Evolutionary conservation across 2,888 invertebrate species (phyloP), one percentile per base, ranked within the genome.

Genomic region (Chalcis sispes): DNA sequence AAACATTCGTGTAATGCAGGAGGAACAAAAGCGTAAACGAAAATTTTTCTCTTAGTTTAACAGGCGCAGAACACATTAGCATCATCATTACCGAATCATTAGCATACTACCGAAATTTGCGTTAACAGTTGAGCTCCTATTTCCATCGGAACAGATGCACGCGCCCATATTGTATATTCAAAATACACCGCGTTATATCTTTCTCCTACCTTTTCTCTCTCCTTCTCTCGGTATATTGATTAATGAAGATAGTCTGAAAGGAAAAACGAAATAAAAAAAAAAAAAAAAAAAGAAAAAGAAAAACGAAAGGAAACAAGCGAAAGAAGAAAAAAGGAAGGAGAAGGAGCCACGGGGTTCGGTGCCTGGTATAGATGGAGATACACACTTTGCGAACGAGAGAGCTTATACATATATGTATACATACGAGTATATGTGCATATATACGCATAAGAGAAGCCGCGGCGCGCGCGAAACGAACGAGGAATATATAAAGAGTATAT

Each of bases 211-310:
- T n/a, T n/a, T 54, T 46, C 42, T n/a, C 32, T n/a, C n/a, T 46
- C 54, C n/a, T 77, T 61, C n/a, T n/a, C n/a, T n/a, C n/a, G n/a
- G n/a, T n/a, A n/a, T 56, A 62, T 77, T 71, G 77, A 74, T 77
- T 77, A 74, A 77, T 71, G 74, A 74, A 71, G 77, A 77, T 66
- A 77, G n/a, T n/a, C n/a, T n/a, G n/a, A n/a, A n/a, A n/a, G n/a
- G n/a, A n/a, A n/a, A n/a, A n/a, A n/a, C n/a, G n/a, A n/a, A n/a
- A n/a, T n/a, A n/a, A n/a, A n/a, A n/a, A n/a, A n/a, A n/a, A n/a
- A n/a, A 73, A 72, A 20, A 4, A 4, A 36, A 36, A 10, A 36
- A 10, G 36, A 10, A 36, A 36, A 36, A 36, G 36, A 36, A 36
- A 10, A 36, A 4, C 36, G 36, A 4, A 10, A 7, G 36, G 5